Evolutionary conservation across 2,797 vertebrate genomes (phyloP), one percentile per base, ranked within the genome.

Genomic region (Centropyge bicolor): DNA sequence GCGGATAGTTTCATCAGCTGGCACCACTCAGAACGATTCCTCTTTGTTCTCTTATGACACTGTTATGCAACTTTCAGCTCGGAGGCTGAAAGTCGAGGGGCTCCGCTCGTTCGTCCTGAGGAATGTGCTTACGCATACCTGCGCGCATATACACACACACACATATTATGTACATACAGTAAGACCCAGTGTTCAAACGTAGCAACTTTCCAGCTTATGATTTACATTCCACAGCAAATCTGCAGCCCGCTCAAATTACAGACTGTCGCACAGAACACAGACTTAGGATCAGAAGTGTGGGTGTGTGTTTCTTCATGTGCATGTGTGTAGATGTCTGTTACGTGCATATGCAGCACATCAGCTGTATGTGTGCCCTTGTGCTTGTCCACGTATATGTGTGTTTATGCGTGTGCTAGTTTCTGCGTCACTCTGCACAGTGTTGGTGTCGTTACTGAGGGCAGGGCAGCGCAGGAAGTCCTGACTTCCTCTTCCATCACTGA

Each of bases 161-260:
- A 59, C 55, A 64, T 13, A 40, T 6, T 38, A 41, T 70, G 12
- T 51, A 76, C 24, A 22, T 65, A 86, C 75, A 78, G 70, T 68
- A 78, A 56, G 62, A 73, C 35, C 48, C 31, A 61, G 41, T 62
- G 74, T 78, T 85, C 49, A 84, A 56, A 83, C 31, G 4, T 8
- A 68, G 69, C 64, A 79, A 57, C 74, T 70, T 35, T 80, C 57
- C 45, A 80, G 66, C 74, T 88, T 86, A 75, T 88, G 80, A 87
- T 91, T 90, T 87, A 74, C 86, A 93, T 91, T 91, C 91, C 91
- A 76, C 65, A 54, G 75, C 45, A 80, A 84, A 86, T 88, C 88
- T 71, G 77, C 54, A 56, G 57, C 71, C 68, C 0, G 8, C 77
- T 85, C 80, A 80, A 77, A 90, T 90, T 85, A 78, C 78, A 77